These are phyloP conservation scores for Ciona savignyi DNA, from an alignment of 23 tunicate species.

Conservation along the genomic window DNA sequence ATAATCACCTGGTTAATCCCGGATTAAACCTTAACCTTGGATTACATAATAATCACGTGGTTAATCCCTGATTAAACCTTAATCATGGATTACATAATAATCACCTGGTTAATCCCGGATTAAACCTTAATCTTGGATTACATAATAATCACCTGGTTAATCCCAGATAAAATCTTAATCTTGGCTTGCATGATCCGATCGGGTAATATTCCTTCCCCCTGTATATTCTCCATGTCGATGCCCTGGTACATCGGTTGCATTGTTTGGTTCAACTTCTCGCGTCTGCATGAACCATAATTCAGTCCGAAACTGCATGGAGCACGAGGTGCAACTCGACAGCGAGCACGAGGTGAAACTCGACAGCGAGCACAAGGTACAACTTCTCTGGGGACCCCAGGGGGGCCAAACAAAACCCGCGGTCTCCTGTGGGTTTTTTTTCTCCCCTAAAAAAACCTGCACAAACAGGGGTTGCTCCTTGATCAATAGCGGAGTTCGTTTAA, in stretches of 20 bases:
- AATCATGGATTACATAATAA: too few species aligned
- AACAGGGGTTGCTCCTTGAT: conserved; percentile 93
- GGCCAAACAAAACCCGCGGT: conserved; percentile 39
- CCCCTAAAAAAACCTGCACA: conserved; percentile 72
- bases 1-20: too few species aligned
- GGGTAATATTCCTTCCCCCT: conserved; percentile 12
- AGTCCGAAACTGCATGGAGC: too few species aligned
- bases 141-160: conserved; percentile 89
- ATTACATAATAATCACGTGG: too few species aligned
- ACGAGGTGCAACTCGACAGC: too few species aligned
- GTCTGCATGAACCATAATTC: too few species aligned
- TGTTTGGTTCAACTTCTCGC: conserved; percentile 66
- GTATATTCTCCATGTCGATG: conserved; percentile 9
- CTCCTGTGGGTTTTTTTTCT: conserved; percentile 87
- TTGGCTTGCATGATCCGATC: conserved; percentile 76
- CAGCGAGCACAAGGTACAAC: not conserved
- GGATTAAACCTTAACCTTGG: too few species aligned
- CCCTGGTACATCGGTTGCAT: conserved; percentile 16
- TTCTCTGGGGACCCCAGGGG: not conserved
- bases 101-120: too few species aligned
- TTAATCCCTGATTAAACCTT: too few species aligned
- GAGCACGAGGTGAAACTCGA: too few species aligned
- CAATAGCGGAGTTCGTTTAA: conserved; percentile 38
- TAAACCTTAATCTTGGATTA: too few species aligned
- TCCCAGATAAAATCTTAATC: conserved; percentile 63